phyloP scores from a whole-genome alignment of 1,140 invertebrate genomes.

The Meteorus sp. region DNA sequence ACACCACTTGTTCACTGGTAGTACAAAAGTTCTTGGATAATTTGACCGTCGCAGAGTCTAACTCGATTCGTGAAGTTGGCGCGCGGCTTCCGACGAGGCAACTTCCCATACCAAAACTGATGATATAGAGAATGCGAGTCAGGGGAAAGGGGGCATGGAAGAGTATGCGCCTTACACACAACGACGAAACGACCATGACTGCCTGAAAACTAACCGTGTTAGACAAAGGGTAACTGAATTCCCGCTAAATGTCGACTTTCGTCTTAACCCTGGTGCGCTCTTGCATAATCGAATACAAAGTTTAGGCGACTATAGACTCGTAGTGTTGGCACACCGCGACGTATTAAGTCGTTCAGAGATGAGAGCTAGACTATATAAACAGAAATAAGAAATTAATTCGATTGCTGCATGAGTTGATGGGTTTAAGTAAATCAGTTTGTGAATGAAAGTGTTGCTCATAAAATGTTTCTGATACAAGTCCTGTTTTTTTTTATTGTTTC shows the following conservation, averaged over 20 bases:
- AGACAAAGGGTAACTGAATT: constrained; percentile 40
- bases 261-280: constrained; percentile 30
- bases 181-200: constrained; percentile 15
- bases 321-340: neutral
- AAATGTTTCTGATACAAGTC: too few species aligned
- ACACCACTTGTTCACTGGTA: neutral
- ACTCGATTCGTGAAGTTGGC: constrained; percentile 38
- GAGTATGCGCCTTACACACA: neutral
- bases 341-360: neutral
- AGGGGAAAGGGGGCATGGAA: neutral
- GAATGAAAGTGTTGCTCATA: neutral
- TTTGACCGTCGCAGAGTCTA: constrained; percentile 38
- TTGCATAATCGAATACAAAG: constrained; percentile 17
- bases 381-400: constrained; percentile 14
- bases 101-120: too few species aligned
- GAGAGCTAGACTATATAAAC: neutral
- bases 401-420: neutral
- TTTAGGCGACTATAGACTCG: neutral
- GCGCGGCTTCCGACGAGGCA: neutral
- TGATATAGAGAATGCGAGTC: too few species aligned
- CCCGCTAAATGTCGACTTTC: constrained; percentile 37
- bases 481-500: too few species aligned
- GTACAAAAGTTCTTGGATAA: constrained; percentile 37
- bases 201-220: constrained; percentile 38
- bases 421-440: neutral